Percentiles rank a stretch among this genome's conserved stretches.
Evolutionary conservation across 2,888 invertebrate genomes (phyloP).

Genomic region (Apodemia zela): DNA sequence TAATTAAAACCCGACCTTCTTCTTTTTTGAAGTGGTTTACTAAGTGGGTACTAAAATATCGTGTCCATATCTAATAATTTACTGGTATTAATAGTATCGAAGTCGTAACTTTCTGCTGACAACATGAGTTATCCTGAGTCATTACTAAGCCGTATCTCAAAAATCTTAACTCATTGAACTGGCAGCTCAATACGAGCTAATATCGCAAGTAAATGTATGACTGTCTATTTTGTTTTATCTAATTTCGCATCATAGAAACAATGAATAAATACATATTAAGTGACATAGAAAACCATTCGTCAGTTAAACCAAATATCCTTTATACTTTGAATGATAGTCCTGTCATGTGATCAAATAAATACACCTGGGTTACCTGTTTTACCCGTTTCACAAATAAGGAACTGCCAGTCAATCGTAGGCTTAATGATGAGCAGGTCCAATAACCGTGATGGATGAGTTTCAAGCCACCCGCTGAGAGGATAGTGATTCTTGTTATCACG

Average conservation of each 20-base stretch:
- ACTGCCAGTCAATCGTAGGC: conserved; percentile 35
- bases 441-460: conserved; percentile 37
- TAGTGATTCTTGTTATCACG: conserved; percentile 25
- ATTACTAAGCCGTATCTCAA: conserved; percentile 6
- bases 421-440: conserved; percentile 37
- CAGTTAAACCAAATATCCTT: conserved; percentile 33
- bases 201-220: conserved; percentile 12
- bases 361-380: conserved; percentile 32
- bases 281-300: conserved; percentile 31
- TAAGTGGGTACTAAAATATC: no score
- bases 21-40: no score
- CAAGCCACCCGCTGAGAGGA: conserved; percentile 34
- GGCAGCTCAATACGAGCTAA: conserved; percentile 11
- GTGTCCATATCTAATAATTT: no score
- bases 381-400: conserved; percentile 37
- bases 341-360: conserved; percentile 29
- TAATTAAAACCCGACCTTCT: no score
- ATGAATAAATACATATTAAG: conserved; percentile 35
- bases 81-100: no score
- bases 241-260: conserved; percentile 28
- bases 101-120: not conserved
- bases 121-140: conserved; percentile 3
- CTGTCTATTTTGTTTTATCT: conserved; percentile 20
- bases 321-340: conserved; percentile 33
- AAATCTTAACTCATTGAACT: conserved; percentile 13